Base-by-base conservation (phyloP, 23 tunicate species). In the Oikopleura vanhoeffeni region DNA sequence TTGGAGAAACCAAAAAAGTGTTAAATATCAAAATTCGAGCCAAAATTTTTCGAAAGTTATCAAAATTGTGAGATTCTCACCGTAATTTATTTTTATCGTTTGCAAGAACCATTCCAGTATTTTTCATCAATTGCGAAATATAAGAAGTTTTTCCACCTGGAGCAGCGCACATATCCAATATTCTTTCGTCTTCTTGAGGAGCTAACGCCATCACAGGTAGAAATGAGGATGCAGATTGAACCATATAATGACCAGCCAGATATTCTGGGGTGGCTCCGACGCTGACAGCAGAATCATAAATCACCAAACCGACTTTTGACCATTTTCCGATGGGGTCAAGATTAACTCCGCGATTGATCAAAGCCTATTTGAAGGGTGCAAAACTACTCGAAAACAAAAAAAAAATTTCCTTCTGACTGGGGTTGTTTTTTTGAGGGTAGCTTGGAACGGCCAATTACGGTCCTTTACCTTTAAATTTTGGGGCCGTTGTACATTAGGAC, bases 111-210 rank as follows among this genome's bases (percentile, higher is more conserved):
- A 88, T 41, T n/a, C 99, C 99, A 0, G 89, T 88, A 83, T 95
- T 95, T 83, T 95, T 95, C 99, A 95, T 95, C 33, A 95, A 86
- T 84, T 95, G 99, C 57, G 99, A 94, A 34, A 94, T 86, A 85
- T 94, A 94, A 40, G 96, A 83, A 0, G 99, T 90, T 76, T 94
- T 94, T 40, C 99, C 99, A 33, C 99, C 99, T 33, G 99, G 99
- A 41, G 99, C 99, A 34, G 96, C 86, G 77, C 99, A 94, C 99
- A 94, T 94, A 83, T 94, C 99, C 76, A 94, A 76, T 28, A 94
- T 86, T 41, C 86, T 83, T 64, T 94, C 99, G 27, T 88, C 89
- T 0, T 94, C 90, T 85, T 94, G 99, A 34, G 99, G 99, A 30
- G 99, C 99, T 0, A 94, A 76, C 28, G 99, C 96, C 91, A 94